Base-by-base conservation (phyloP, 2,888 invertebrate species). In the Xylocampa areola region DNA sequence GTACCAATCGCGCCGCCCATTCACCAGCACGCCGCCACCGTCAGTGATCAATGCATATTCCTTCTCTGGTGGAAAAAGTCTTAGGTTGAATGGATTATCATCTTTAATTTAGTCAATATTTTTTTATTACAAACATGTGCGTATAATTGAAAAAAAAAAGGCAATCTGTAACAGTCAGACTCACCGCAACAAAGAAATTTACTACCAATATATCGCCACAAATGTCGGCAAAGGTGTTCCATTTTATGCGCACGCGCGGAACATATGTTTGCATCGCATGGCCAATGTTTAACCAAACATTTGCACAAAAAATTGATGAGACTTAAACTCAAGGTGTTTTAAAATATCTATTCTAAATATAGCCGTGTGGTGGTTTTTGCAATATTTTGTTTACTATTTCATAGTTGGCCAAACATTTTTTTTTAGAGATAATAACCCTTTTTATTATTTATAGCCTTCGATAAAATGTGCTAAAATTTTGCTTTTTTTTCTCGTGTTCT, bases 191-290 rank as follows among this genome's bases (percentile, higher is more conserved):
- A 76, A 74, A 73, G 70, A 69, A 61, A 62, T 53, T 69, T 64
- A 67, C 61, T 62, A 57, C 65, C 68, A 77, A 83, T 81, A 80
- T 67, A 70, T 77, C 66, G 79, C 81, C 66, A 82, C 90, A 89
- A 90, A 91, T 88, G 88, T 82, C 83, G 76, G 79, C 32, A 88
- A 91, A 92, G 92, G 92, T 92, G 92, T 85, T 83, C 79, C 36
- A 73, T 67, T 68, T 70, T 65, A 79, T 79, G 81, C 85, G 88
- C 91, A 88, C 88, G 89, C 89, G 89, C 37, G 4, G 19, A 78
- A 80, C 88, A 88, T 85, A 84, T 90, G 88, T 80, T 84, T 79
- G 76, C 41, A 36, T 57, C 59, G 54, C 71, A 78, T 75, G 73
- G 75, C 82, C 79, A 80, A 81, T 80, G 76, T 81, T 81, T 76